Conservation (phyloP, 1,140 invertebrate species). For the Drosophila bocki region DNA sequence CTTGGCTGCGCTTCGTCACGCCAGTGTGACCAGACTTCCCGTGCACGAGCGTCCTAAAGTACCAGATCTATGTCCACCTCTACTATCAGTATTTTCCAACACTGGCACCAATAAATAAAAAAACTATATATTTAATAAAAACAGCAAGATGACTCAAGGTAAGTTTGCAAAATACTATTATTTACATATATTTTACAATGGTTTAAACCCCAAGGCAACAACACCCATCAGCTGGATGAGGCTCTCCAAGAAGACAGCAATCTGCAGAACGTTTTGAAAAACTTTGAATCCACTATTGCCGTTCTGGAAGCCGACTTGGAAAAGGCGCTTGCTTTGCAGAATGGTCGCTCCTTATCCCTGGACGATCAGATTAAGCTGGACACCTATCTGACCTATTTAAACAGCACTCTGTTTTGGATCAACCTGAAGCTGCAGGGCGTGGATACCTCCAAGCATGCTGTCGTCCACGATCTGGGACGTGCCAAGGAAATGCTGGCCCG, state of each 20-base stretch:
- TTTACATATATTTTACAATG: neutral
- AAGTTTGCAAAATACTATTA: neutral
- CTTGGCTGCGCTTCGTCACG: constrained; percentile 31
- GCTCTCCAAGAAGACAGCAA: constrained; percentile 21
- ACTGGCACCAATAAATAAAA: neutral
- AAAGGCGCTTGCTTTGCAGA: constrained; percentile 8
- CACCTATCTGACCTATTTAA: constrained; percentile 51
- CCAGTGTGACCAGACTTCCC: too few species aligned
- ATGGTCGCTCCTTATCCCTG: neutral
- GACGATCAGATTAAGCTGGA: constrained; percentile 64
- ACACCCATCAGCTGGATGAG: neutral
- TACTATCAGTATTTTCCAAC: neutral
- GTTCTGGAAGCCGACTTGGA: constrained; percentile 47
- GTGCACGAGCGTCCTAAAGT: too few species aligned
- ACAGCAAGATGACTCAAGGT: neutral
- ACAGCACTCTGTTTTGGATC: constrained; percentile 65
- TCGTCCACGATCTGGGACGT: constrained; percentile 54
- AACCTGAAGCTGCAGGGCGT: constrained; percentile 52
- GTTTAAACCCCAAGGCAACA: neutral
- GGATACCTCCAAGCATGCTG: constrained; percentile 52
- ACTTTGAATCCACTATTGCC: constrained; percentile 39
- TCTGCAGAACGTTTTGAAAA: constrained; percentile 18
- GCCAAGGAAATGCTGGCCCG: constrained; percentile 59
- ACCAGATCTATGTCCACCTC: neutral
- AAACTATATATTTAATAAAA: neutral